A percentile compares a stretch with the other conserved stretches of the same genome.
Conservation (phyloP, 2,113 vertebrate genomes). For the Scomber scombrus region DNA sequence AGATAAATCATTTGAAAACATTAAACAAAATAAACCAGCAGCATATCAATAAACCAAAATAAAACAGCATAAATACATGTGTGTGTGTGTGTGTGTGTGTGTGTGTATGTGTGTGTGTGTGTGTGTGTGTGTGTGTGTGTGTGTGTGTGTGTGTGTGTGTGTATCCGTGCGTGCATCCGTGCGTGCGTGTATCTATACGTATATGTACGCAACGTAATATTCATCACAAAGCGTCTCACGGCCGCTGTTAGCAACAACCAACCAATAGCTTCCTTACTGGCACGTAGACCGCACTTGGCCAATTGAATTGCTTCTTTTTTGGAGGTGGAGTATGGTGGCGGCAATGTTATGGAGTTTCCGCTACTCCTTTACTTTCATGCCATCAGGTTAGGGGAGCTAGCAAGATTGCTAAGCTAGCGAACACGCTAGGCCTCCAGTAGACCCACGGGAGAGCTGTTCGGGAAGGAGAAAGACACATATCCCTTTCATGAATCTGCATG, state of each 20-base stretch:
- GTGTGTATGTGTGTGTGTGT: too few relatives aligned
- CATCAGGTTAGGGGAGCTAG: conserved; percentile 77
- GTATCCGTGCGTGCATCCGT: too few relatives aligned
- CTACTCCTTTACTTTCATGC: conserved; percentile 74
- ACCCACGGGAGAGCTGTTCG: conserved; percentile 54
- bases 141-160: too few relatives aligned
- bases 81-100: too few relatives aligned
- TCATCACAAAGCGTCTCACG: conserved; percentile 40
- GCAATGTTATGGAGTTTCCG: conserved; percentile 83
- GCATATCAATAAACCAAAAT: too few relatives aligned
- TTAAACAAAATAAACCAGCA: too few relatives aligned
- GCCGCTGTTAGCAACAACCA: conserved; percentile 46
- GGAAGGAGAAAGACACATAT: conserved; percentile 54
- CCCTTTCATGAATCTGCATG: conserved; percentile 75
- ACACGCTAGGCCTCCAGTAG: conserved; percentile 76
- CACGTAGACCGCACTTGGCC: background rate
- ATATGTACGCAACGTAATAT: background rate
- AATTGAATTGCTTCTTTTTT: conserved; percentile 45
- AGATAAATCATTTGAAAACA: too few relatives aligned
- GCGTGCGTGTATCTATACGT: too few relatives aligned
- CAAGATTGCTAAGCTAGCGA: conserved; percentile 76
- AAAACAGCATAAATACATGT: too few relatives aligned
- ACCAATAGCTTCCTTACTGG: conserved; percentile 24
- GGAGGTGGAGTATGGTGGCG: conserved; percentile 71
- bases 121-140: too few relatives aligned